Evolutionary conservation across 1,140 invertebrate species (phyloP), one percentile per base, ranked within the genome.

Genomic region (Cotesia vestalis): DNA sequence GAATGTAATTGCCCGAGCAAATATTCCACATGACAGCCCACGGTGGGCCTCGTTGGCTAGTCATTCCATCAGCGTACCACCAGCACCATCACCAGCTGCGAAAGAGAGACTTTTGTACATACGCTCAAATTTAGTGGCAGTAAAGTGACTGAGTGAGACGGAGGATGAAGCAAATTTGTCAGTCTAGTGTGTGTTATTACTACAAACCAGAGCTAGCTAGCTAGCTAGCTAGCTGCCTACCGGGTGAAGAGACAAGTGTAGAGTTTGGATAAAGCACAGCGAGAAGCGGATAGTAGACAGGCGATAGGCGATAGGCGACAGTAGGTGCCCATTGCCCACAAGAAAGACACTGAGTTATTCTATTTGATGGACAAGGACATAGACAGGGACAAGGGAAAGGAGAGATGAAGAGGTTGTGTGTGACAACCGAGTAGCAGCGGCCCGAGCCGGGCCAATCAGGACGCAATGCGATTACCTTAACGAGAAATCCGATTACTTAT

Each of bases 401-500:
- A 63, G 72, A 17, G 57, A 59, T 20, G 57, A 59, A 59, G 57
- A 59, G 20, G 57, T 59, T 59, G 57, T 59, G 57, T 55, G 53
- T 55, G 53, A 55, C 53, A 20, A 55, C 12, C 53, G 53, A 55
- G 17, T 55, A 76, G 80, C 66, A 46, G 78, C 77, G 76, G 80
- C 66, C 78, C 82, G 83, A 81, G 81, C 80, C 81, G 80, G 83
- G 83, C 82, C 83, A 84, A 84, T 84, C 83, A 84, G 83, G 80
- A 76, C 78, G 80, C 83, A 85, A 86, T 86, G 81, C 82, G 84
- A 86, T 86, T 86, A 85, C 80, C 83, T 85, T 86, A 86, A 86
- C 84, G 83, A 85, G 83, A 84, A 86, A 86, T 85, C 84, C 83
- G 83, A 86, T 86, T 86, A 86, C 85, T 85, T 86, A 86, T 86